Evolutionary conservation across 2,888 invertebrate genomes (phyloP).

Genomic region (Litoditis marina): DNA sequence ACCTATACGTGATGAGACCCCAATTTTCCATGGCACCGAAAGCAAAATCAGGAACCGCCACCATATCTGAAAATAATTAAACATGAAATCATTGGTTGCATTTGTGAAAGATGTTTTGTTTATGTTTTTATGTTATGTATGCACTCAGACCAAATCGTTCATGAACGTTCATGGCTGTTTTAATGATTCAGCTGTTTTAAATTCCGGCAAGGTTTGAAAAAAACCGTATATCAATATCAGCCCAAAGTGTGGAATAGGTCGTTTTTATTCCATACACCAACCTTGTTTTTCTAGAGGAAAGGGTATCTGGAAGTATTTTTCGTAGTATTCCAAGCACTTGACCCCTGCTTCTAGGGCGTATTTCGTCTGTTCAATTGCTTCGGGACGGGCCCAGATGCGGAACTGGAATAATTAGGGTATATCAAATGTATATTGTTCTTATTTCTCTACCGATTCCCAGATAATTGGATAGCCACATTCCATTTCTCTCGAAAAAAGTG

Average conservation of each 20-base stretch:
- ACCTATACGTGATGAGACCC: conserved; percentile 80
- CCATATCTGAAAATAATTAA: conserved; percentile 68
- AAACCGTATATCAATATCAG: too few species aligned
- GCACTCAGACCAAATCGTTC: not conserved
- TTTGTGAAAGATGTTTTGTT: too few species aligned
- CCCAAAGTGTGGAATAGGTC: too few species aligned
- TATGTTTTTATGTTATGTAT: too few species aligned
- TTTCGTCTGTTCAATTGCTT: conserved; percentile 73
- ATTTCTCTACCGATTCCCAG: too few species aligned
- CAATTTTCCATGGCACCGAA: conserved; percentile 93
- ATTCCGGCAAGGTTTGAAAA: too few species aligned
- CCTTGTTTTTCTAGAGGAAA: conserved; percentile 88
- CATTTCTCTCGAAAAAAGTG: too few species aligned
- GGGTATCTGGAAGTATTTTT: conserved; percentile 77
- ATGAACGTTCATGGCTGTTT: not conserved
- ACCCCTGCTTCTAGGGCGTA: conserved; percentile 69
- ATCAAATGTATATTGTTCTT: too few species aligned
- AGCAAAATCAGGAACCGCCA: conserved; percentile 82
- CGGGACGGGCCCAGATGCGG: conserved; percentile 66
- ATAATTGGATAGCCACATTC: too few species aligned
- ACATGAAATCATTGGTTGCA: too few species aligned
- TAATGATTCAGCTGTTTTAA: too few species aligned
- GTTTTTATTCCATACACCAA: conserved; percentile 63
- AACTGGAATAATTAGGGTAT: conserved; percentile 63
- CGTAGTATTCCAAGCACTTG: conserved; percentile 65